Base-by-base conservation (phyloP, 2,888 invertebrate genomes). In the Drosophila mulleri region DNA sequence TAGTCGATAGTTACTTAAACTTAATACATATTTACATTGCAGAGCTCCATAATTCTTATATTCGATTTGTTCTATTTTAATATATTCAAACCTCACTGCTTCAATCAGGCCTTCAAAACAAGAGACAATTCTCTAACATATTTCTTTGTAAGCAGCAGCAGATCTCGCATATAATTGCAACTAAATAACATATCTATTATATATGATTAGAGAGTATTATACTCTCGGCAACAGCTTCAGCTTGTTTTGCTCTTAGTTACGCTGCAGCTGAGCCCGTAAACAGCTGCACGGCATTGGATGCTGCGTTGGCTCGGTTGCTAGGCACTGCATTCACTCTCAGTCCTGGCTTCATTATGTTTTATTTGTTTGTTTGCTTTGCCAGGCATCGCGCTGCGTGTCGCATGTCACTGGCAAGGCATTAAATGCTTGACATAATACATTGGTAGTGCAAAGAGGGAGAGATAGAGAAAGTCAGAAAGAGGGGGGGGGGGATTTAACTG, bases 331-430 rank as follows among this genome's bases (percentile, higher is more conserved):
- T 62, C 53, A 57, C 56, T 66, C 56, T 68, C 9, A 20, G 64
- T 56, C 42, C 64, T 64, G 61, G 73, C 65, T 74, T 77, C 75
- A 82, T 87, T 84, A 79, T 86, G 68, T 72, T 75, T 56, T 80
- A 78, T 82, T 80, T 84, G 81, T 76, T 83, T 78, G 78, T 78
- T 84, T 74, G 84, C 67, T 62, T 78, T 41, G 67, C 48, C 20
- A 41, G 35, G 65, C 65, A 37, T 16, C 37, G 64, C 37, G 59
- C 60, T 58, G 63, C 66, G 68, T 76, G 71, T 32, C 47, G 64
- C 61, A 50, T 64, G 66, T 81, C 72, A 79, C 70, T 74, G 84
- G 47, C 64, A 57, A 45, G 65, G 80, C 80, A 82, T 87, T 82
- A 79, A 87, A 80, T 78, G 84, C 82, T 82, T 78, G 75, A 67